Base-by-base conservation (phyloP, 2,888 invertebrate genomes). In the Desoria tigrina region DNA sequence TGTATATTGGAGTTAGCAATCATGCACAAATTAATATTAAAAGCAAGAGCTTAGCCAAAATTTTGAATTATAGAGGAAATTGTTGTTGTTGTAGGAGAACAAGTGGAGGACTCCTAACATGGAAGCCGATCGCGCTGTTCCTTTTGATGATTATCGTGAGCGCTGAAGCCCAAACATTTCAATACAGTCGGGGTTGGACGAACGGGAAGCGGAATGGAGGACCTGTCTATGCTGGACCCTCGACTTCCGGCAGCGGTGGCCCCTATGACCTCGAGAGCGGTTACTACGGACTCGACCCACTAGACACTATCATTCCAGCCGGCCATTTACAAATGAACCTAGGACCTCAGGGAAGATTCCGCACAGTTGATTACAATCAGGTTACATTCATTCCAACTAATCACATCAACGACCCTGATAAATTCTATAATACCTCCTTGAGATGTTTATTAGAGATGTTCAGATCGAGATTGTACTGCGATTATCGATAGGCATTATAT, bases 141-240 rank as follows among this genome's bases (percentile, higher is more conserved):
- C 75, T 84, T 56, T 76, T 83, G 60, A 65, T 84, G 73, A 79
- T 83, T 21, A 73, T 84, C 49, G 79, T 82, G 0, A 79, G 81
- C 3, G 83, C 82, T 54, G 78, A 83, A 0, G 85, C 85, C 0
- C 89, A 90, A 80, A 89, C 88, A 6, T 89, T 89, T 81, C 89
- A 89, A 77, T 90, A 90, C 79, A 89, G 88, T 45, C 82, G 87
- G 0, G 89, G 89, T 4, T 90, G 89, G 89, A 89, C 87, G 69
- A 89, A 88, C 77, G 89, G 89, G 28, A 76, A 76, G 53, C 59
- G 76, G 57, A 67, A 65, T 23, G 66, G 70, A 14, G 62, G 64
- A 14, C 50, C 51, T 18, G 50, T 54, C 32, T 37, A 27, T 27
- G 49, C 27, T n/a, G 50, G 58, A 42, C 45, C 60, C 21, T 32